Conservation (phyloP, 2,888 invertebrate species). For the Rotaria magnacalcarata region DNA sequence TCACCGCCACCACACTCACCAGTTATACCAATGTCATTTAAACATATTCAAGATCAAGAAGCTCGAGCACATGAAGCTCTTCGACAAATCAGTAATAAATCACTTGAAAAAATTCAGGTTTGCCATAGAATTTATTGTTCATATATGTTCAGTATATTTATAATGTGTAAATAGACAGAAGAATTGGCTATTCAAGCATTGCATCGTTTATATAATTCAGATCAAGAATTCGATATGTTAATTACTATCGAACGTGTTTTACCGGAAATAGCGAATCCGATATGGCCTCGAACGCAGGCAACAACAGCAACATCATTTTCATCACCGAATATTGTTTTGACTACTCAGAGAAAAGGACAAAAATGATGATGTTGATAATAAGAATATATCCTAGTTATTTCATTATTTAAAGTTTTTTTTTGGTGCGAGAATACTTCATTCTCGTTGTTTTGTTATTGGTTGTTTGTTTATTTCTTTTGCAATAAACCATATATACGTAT, state of each 20-base stretch:
- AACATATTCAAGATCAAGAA: slow-evolving; percentile 5
- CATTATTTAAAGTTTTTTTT: neutral
- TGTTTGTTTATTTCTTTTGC: neutral
- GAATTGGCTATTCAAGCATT: slow-evolving; percentile 33
- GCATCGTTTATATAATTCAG: neutral
- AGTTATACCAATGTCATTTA: neutral
- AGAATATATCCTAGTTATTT: neutral
- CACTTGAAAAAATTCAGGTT: slow-evolving; percentile 25
- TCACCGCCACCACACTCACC: neutral
- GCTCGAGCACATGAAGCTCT: slow-evolving; percentile 6
- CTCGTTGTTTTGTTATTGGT: neutral
- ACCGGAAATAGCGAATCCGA: slow-evolving; percentile 15
- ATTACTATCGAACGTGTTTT: slow-evolving; percentile 21
- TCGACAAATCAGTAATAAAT: slow-evolving; percentile 22
- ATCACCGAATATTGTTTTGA: neutral
- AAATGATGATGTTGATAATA: neutral
- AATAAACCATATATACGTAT: neutral
- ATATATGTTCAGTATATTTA: neutral
- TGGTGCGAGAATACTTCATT: no score
- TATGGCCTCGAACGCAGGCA: slow-evolving; percentile 8
- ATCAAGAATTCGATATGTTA: slow-evolving; percentile 22
- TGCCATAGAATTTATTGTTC: neutral
- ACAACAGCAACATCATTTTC: neutral
- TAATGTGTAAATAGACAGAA: neutral
- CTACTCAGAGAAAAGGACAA: neutral